phyloP scores from a whole-genome alignment of 2,113 vertebrate species.

The Bubo scandiacus region DNA sequence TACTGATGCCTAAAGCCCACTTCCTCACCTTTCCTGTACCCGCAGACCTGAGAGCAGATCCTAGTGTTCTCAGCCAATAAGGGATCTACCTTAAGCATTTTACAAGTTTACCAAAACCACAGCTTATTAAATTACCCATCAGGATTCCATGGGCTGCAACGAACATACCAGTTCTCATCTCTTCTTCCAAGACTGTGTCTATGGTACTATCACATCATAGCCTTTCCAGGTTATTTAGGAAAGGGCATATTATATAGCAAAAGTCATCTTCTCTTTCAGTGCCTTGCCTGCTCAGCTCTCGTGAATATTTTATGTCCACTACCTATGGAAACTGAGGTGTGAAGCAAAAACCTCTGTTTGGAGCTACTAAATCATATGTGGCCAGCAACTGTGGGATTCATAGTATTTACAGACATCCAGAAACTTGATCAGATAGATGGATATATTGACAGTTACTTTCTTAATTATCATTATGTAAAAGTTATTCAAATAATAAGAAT shows the following conservation, averaged over 20 bases:
- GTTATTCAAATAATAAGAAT: constrained; percentile 7
- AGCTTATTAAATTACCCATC: background rate
- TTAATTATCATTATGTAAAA: background rate
- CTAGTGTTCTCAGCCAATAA: background rate
- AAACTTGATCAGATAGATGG: background rate
- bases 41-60: background rate
- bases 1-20: background rate
- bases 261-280: background rate
- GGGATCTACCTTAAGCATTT: background rate
- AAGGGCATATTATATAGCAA: background rate
- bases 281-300: background rate
- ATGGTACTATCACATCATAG: background rate
- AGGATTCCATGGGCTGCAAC: background rate
- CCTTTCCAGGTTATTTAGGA: background rate
- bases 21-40: background rate
- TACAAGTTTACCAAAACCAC: background rate
- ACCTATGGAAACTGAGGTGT: background rate
- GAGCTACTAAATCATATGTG: background rate
- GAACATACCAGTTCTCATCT: background rate
- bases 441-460: background rate
- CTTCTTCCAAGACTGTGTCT: background rate
- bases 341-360: background rate
- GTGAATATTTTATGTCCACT: background rate
- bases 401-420: background rate
- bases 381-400: background rate